Evolutionary conservation across 2,888 invertebrate genomes (phyloP), one percentile per base, ranked within the genome.

Genomic region (Dorcus parallelipipedus): DNA sequence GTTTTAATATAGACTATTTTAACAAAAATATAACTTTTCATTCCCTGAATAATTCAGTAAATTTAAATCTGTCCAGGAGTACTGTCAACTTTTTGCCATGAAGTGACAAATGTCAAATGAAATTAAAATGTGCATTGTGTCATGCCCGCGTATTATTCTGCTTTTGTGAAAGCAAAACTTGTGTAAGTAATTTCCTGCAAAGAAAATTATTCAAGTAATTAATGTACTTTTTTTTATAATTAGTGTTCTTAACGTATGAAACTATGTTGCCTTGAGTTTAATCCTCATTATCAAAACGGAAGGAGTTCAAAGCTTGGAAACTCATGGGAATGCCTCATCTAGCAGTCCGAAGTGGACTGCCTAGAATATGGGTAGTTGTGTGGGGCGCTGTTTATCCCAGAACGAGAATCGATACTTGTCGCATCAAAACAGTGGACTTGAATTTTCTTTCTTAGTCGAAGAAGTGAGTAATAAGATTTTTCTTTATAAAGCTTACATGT

Each of bases 341-440:
- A 57, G 73, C 75, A 73, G 75, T 76, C 76, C 76, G 67, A 65
- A 58, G 58, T 64, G 76, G 76, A 67, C 76, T 75, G 74, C 74
- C 60, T 63, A 61, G 65, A 69, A 69, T 60, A 81, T 81, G 81
- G 81, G 81, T 73, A 80, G 77, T 75, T 81, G 81, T 73, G 75
- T 80, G 69, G 78, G 79, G 70, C 79, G 75, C 68, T 81, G 81
- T 70, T 75, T 81, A 68, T 75, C 78, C 63, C 74, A 71, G 52
- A 67, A 70, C 50, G 69, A 72, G 40, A 59, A 54, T 58, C 58
- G 52, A 47, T 58, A 63, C 51, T 59, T 60, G 50, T 51, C 58
- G 20, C 65, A 67, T 42, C 63, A 69, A 38, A 64, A 64, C 41
- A 69, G 66, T 51, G 60, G 64, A 26, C 60, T 70, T 26, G 71